phyloP scores from a whole-genome alignment of 2,888 invertebrate species.

The Eupithecia centaureata region DNA sequence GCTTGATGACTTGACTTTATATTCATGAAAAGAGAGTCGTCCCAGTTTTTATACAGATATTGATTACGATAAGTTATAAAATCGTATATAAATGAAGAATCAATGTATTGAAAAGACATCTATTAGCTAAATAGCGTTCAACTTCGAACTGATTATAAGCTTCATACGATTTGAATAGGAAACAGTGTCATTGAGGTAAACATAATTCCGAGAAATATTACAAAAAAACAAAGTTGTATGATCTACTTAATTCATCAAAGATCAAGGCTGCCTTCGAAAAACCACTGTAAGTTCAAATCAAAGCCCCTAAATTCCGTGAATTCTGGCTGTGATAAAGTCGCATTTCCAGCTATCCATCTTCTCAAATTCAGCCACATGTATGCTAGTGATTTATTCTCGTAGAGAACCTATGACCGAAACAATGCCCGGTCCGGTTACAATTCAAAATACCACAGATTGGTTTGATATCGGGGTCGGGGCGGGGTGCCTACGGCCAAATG shows the following conservation, averaged over 20 bases:
- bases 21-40: background rate
- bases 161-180: background rate
- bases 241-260: background rate
- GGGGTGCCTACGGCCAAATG: background rate
- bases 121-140: too few relatives aligned
- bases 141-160: too few relatives aligned
- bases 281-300: background rate
- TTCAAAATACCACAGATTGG: conserved; percentile 6
- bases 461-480: background rate
- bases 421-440: background rate
- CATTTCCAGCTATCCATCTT: background rate
- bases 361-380: background rate
- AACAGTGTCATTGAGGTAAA: background rate
- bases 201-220: background rate
- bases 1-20: background rate
- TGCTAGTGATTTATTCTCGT: background rate
- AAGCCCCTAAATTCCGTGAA: background rate
- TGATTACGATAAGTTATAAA: background rate
- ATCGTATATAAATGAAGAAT: background rate
- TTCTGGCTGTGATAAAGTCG: background rate
- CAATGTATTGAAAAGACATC: too few relatives aligned
- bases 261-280: background rate
- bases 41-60: background rate
- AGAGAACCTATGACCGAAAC: background rate
- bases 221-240: too few relatives aligned